Evolutionary conservation across 1,140 invertebrate species (phyloP).

Genomic region (Acromyrmex heyeri): DNA sequence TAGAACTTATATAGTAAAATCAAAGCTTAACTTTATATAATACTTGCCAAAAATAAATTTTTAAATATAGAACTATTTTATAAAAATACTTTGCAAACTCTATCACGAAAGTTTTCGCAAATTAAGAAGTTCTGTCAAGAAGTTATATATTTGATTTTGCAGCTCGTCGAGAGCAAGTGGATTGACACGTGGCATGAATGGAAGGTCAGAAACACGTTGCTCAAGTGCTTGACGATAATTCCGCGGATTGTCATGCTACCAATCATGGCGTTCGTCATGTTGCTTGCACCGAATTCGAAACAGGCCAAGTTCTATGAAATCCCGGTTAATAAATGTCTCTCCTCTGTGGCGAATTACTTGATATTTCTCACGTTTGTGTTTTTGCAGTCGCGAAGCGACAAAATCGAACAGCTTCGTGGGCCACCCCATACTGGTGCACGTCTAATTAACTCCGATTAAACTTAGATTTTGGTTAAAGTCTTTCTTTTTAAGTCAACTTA

Average conservation of each 20-base stretch:
- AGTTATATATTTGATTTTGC: constrained; percentile 16
- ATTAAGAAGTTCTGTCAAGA: constrained; percentile 9
- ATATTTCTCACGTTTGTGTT: constrained; percentile 89
- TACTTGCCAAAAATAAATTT: background rate
- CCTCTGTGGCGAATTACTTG: constrained; percentile 88
- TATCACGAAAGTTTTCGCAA: background rate
- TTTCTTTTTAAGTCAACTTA: background rate
- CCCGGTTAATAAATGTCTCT: constrained; percentile 88
- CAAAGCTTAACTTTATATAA: too few species aligned
- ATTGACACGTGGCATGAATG: constrained; percentile 87
- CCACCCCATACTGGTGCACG: constrained; percentile 85
- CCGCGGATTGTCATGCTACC: constrained; percentile 84
- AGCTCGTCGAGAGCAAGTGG: constrained; percentile 84
- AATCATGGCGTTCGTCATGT: constrained; percentile 84
- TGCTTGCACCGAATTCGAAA: constrained; percentile 83
- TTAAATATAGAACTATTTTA: background rate
- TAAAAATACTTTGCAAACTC: background rate
- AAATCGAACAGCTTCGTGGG: constrained; percentile 86
- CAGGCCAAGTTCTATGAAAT: constrained; percentile 84
- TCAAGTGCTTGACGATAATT: constrained; percentile 81
- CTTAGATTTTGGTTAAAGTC: background rate
- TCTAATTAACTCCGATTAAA: background rate
- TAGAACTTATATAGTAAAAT: too few species aligned
- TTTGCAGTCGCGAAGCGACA: constrained; percentile 87
- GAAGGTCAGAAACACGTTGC: constrained; percentile 82